Evolutionary conservation across 2,113 vertebrate species (phyloP).

Genomic region (Elephas maximus): DNA sequence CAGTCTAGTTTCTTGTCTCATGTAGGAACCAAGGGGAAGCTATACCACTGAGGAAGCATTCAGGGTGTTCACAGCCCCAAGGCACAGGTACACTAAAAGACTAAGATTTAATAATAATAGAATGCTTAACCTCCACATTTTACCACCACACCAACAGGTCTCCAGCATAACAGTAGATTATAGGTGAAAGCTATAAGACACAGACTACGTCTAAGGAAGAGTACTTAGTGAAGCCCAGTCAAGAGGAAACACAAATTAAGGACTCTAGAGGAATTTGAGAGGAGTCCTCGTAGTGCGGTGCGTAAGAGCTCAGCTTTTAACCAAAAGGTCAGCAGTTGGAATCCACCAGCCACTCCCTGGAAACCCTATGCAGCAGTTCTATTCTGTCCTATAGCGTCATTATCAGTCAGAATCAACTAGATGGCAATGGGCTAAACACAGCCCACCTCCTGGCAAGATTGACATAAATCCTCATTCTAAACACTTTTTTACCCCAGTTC

Average conservation of each 20-base stretch:
- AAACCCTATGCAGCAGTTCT: too few relatives aligned
- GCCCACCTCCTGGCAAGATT: neutral
- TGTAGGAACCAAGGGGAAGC: neutral
- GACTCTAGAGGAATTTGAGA: neutral
- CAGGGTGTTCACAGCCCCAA: neutral
- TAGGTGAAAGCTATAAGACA: neutral
- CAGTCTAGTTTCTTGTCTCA: neutral
- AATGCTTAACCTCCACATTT: neutral
- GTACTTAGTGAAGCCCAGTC: neutral
- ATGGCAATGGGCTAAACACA: neutral
- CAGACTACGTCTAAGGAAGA: neutral
- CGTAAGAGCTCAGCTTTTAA: too few relatives aligned
- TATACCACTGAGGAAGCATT: neutral
- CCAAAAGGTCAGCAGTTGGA: too few relatives aligned
- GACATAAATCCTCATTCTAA: neutral
- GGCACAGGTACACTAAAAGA: neutral
- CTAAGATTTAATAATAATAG: neutral
- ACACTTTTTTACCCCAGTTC: neutral
- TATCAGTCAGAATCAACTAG: too few relatives aligned
- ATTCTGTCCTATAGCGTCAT: too few relatives aligned
- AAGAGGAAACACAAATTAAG: neutral
- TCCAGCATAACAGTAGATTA: too few relatives aligned
- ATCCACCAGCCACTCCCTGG: too few relatives aligned
- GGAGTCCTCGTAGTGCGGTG: too few relatives aligned
- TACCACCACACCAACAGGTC: neutral